Percentiles rank a stretch among this genome's conserved stretches.
Conservation (phyloP, 2,113 vertebrate genomes). For the Toxotes jaculatrix region DNA sequence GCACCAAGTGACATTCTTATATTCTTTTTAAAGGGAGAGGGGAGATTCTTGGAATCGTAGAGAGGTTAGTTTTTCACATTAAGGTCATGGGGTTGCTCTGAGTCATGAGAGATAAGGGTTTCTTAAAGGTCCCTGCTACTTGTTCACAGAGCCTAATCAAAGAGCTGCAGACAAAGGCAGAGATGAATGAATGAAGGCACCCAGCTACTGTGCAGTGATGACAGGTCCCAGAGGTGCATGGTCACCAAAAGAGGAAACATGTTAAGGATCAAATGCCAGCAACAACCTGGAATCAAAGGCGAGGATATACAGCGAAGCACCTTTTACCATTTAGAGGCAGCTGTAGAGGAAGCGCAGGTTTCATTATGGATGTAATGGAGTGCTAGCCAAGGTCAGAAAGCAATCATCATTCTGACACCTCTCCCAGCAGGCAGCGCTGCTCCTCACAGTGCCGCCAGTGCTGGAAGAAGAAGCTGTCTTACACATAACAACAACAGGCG, state of each 20-base stretch:
- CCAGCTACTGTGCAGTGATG: slow-evolving; percentile 39
- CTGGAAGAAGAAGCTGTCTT: slow-evolving; percentile 54
- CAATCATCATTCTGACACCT: slow-evolving; percentile 84
- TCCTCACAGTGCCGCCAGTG: slow-evolving; percentile 47
- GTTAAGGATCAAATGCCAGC: slow-evolving; percentile 83
- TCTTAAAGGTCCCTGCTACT: slow-evolving; percentile 57
- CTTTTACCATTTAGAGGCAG: slow-evolving; percentile 82
- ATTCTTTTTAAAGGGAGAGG: slow-evolving; percentile 8
- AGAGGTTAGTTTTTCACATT: slow-evolving; percentile 47
- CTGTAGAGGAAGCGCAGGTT: slow-evolving; percentile 75
- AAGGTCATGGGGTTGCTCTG: slow-evolving; percentile 53
- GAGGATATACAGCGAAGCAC: slow-evolving; percentile 64
- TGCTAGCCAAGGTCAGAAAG: slow-evolving; percentile 80
- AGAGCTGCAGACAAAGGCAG: slow-evolving; percentile 60
- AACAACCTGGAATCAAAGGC: slow-evolving; percentile 80
- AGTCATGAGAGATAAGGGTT: slow-evolving; percentile 36
- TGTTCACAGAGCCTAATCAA: slow-evolving; percentile 74
- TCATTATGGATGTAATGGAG: slow-evolving; percentile 83
- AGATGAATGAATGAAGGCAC: slow-evolving; percentile 44
- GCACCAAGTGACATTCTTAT: slow-evolving; percentile 36
- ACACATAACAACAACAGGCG: slow-evolving; percentile 69
- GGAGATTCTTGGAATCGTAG: slow-evolving; percentile 38
- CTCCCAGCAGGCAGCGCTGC: slow-evolving; percentile 70
- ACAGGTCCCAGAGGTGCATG: slow-evolving; percentile 62
- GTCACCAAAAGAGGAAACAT: slow-evolving; percentile 67